phyloP scores from a whole-genome alignment of 2,113 vertebrate species.

The Propithecus coquereli region DNA sequence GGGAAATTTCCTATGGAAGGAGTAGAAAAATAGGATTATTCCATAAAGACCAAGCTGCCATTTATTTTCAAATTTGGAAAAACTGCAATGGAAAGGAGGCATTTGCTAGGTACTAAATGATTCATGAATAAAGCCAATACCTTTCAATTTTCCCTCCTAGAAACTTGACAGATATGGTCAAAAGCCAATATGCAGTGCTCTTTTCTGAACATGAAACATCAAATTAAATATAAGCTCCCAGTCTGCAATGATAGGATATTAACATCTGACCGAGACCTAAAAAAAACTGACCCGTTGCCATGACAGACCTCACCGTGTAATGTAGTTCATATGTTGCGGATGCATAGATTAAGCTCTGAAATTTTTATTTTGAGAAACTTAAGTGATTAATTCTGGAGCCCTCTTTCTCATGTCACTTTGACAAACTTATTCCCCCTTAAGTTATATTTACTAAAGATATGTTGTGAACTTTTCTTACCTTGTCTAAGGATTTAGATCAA shows the following conservation, averaged over 20 bases:
- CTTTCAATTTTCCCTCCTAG: constrained; percentile 52
- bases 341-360: background rate
- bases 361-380: background rate
- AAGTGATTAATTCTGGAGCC: background rate
- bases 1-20: background rate
- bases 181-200: constrained; percentile 30
- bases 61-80: constrained; percentile 32
- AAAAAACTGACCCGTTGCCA: background rate
- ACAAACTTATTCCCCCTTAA: background rate
- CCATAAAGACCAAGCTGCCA: background rate
- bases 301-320: background rate
- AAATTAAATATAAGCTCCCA: constrained; percentile 18
- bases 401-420: background rate
- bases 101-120: constrained; percentile 43
- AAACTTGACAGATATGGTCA: constrained; percentile 50
- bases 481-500: background rate
- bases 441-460: background rate
- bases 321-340: background rate
- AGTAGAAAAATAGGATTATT: background rate
- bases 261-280: background rate
- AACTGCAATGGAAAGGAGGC: background rate
- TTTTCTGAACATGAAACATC: constrained; percentile 30
- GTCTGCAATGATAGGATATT: background rate
- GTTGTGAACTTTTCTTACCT: background rate
- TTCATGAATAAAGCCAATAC: constrained; percentile 57